phyloP scores from a whole-genome alignment of 2,888 invertebrate species.

The Sisyra terminalis region DNA sequence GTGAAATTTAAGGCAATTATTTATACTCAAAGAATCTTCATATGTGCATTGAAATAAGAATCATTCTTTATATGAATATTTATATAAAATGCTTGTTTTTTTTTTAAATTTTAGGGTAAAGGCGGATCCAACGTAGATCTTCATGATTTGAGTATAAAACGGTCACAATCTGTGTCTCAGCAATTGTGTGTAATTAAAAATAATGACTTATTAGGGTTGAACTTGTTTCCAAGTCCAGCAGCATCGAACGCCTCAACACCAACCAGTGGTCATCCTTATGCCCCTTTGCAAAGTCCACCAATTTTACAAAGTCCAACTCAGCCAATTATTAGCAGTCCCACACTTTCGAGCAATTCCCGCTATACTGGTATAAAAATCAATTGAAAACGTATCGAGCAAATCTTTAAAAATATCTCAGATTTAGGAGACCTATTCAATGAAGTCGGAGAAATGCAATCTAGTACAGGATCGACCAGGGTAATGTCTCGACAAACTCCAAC shows the following conservation, averaged over 20 bases:
- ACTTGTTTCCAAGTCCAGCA: conserved; percentile 62
- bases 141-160: conserved; percentile 42
- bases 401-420: conserved; percentile 32
- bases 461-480: conserved; percentile 37
- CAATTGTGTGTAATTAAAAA: conserved; percentile 52
- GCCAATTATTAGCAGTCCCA: conserved; percentile 46
- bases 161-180: conserved; percentile 63
- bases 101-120: conserved; percentile 20
- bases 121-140: conserved; percentile 53
- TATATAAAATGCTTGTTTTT: conserved; percentile 12
- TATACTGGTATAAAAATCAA: conserved; percentile 29
- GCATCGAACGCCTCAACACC: conserved; percentile 58
- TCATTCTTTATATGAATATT: no score
- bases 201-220: conserved; percentile 63
- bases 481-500: conserved; percentile 53
- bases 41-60: no score
- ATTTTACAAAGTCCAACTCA: conserved; percentile 30
- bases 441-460: conserved; percentile 55
- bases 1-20: no score
- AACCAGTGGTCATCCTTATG: conserved; percentile 54
- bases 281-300: conserved; percentile 58
- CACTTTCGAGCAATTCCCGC: conserved; percentile 31
- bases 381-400: background rate
- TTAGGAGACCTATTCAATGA: conserved; percentile 72
- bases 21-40: no score